Percentiles rank a stretch among this genome's conserved stretches.
These are phyloP conservation scores for Vanessa atalanta DNA, from an alignment of 1,140 invertebrate genomes.

Conservation along the genomic window DNA sequence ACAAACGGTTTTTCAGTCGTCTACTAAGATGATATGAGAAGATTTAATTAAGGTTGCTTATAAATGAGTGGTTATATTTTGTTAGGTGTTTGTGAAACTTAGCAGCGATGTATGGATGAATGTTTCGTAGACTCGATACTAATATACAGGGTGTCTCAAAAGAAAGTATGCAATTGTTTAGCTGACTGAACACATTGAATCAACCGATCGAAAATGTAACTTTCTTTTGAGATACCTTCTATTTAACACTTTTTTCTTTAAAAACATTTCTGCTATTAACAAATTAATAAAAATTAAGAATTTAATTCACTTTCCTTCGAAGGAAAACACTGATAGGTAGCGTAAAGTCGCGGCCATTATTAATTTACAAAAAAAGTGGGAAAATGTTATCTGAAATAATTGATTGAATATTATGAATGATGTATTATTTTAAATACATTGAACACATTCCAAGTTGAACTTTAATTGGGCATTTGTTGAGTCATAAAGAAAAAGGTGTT, in stretches of 20 bases:
- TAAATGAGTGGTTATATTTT: neutral
- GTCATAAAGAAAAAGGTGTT: conserved; percentile 5
- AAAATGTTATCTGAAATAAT: too few relatives aligned
- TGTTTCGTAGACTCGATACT: neutral
- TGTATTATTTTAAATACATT: too few relatives aligned
- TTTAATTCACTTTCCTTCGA: too few relatives aligned
- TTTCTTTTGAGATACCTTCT: too few relatives aligned
- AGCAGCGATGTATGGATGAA: neutral
- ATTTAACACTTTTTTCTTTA: conserved; percentile 5
- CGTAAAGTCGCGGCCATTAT: neutral
- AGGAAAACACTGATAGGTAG: neutral
- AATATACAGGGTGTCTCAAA: neutral
- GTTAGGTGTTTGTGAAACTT: conserved; percentile 16
- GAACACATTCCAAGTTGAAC: neutral
- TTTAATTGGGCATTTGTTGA: neutral
- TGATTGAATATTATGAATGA: too few relatives aligned
- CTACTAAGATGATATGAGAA: neutral
- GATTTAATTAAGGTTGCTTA: neutral
- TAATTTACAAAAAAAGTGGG: too few relatives aligned
- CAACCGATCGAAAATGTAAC: too few relatives aligned
- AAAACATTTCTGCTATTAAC: neutral
- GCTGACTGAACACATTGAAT: too few relatives aligned
- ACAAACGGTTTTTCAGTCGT: conserved; percentile 1
- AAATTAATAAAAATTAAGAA: too few relatives aligned
- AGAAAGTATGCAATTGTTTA: too few relatives aligned